These are phyloP conservation scores for Ceryle rudis DNA, from an alignment of 2,797 vertebrate species.

Conservation along the genomic window DNA sequence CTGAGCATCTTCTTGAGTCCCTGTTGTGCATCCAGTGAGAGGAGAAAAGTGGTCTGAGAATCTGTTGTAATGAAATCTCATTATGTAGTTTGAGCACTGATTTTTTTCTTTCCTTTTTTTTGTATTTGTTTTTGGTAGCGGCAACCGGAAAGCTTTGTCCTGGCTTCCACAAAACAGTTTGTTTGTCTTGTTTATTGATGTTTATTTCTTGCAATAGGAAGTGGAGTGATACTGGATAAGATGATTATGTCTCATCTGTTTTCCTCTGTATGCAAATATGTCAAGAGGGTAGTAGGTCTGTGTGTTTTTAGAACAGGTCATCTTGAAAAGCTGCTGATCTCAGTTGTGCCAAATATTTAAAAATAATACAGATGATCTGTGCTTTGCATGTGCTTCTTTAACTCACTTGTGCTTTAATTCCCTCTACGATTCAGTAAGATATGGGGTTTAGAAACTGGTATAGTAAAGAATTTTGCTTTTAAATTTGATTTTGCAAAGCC, in stretches of 20 bases:
- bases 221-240: background rate
- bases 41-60: background rate
- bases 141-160: background rate
- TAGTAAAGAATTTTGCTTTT: background rate
- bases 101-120: background rate
- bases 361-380: slow-evolving; percentile 12
- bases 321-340: slow-evolving; percentile 28
- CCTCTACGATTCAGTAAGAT: accelerated
- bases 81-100: background rate
- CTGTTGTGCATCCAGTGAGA: background rate
- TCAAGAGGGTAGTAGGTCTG: slow-evolving; percentile 51
- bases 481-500: background rate
- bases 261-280: slow-evolving; percentile 12
- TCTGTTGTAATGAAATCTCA: slow-evolving; percentile 34
- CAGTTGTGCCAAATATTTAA: slow-evolving; percentile 30
- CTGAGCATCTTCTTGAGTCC: background rate
- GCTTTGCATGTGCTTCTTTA: background rate
- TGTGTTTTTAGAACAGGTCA: slow-evolving; percentile 56
- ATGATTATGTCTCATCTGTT: background rate
- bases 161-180: background rate
- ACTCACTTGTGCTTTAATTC: background rate
- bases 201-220: slow-evolving; percentile 1
- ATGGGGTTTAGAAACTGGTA: background rate
- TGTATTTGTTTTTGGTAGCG: slow-evolving; percentile 10
- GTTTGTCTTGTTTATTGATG: slow-evolving; percentile 18